Conservation (phyloP, 2,797 vertebrate species). For the Scarus forsteni region DNA sequence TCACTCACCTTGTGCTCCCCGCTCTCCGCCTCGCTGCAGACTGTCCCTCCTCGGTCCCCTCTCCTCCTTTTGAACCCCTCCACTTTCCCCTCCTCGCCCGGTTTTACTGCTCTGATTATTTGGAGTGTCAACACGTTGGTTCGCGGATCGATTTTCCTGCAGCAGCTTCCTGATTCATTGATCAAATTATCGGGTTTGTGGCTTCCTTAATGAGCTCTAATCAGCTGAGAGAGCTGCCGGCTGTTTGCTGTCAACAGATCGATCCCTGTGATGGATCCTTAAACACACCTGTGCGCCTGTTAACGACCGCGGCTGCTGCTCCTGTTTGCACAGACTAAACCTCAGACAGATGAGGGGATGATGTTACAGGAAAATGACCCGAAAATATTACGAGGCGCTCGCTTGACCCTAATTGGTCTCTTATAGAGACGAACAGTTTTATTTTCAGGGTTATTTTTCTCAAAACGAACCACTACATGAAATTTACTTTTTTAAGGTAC, state of each 20-base stretch:
- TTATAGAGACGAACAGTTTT: too few species aligned
- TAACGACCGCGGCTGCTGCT: slow-evolving; percentile 33
- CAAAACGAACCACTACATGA: too few species aligned
- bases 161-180: slow-evolving; percentile 55
- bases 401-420: too few species aligned
- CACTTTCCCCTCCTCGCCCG: slow-evolving; percentile 61
- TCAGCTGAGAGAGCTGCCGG: slow-evolving; percentile 41
- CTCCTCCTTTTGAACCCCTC: slow-evolving; percentile 62
- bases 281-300: slow-evolving; percentile 22
- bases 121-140: slow-evolving; percentile 59
- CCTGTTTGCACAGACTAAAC: slow-evolving; percentile 13
- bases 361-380: too few species aligned
- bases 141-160: slow-evolving; percentile 46
- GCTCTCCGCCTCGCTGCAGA: slow-evolving; percentile 39
- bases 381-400: too few species aligned
- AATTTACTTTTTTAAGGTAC: too few species aligned
- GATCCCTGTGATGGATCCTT: slow-evolving; percentile 55
- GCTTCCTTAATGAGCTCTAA: slow-evolving; percentile 76
- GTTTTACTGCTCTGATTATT: slow-evolving; percentile 74
- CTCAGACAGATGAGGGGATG: background rate
- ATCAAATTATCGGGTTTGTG: slow-evolving; percentile 54
- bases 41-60: background rate
- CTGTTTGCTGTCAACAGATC: slow-evolving; percentile 65
- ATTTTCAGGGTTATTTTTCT: too few species aligned
- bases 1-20: slow-evolving; percentile 51